Percentiles rank a stretch among this genome's conserved stretches.
These are phyloP conservation scores for Trichomalopsis sarcophagae DNA, from an alignment of 1,140 invertebrate genomes.

Conservation along the genomic window DNA sequence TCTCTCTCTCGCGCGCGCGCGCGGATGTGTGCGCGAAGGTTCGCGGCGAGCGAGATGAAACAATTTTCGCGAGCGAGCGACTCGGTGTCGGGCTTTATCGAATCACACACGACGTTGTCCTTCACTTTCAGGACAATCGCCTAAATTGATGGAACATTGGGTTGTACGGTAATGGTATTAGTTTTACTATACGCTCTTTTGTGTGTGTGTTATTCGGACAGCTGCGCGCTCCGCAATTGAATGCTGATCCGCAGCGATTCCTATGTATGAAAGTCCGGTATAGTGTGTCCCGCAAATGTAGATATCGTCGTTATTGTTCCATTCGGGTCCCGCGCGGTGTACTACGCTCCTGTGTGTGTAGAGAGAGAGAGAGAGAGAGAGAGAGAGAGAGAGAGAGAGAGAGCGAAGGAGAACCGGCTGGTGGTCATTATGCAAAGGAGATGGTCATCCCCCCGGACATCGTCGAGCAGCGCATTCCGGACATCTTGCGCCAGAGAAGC, in stretches of 20 bases:
- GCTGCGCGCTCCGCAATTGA: conserved; percentile 58
- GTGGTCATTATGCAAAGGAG: conserved; percentile 73
- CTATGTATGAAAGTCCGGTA: conserved; percentile 66
- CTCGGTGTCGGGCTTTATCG: not conserved
- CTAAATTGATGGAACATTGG: not conserved
- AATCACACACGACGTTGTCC: not conserved
- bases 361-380: conserved; percentile 12
- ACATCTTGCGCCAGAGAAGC: conserved; percentile 67
- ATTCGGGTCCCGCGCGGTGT: not conserved
- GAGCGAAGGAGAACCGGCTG: not conserved
- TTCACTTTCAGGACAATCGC: conserved; percentile 9
- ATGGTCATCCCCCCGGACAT: conserved; percentile 71
- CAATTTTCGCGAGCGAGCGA: not conserved
- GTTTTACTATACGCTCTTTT: not conserved
- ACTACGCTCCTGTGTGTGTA: not conserved
- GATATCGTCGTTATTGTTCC: conserved; percentile 33
- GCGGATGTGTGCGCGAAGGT: not conserved
- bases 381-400: not conserved
- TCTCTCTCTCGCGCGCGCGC: not conserved
- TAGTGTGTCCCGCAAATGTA: conserved; percentile 47
- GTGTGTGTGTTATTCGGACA: not conserved
- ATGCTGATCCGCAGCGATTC: conserved; percentile 65
- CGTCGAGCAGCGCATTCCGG: conserved; percentile 65
- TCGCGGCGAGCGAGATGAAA: not conserved
- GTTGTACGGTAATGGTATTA: not conserved